A percentile compares a stretch with the other conserved stretches of the same genome.
Conservation (phyloP, 2,113 vertebrate species). For the Ageneiosus marmoratus region DNA sequence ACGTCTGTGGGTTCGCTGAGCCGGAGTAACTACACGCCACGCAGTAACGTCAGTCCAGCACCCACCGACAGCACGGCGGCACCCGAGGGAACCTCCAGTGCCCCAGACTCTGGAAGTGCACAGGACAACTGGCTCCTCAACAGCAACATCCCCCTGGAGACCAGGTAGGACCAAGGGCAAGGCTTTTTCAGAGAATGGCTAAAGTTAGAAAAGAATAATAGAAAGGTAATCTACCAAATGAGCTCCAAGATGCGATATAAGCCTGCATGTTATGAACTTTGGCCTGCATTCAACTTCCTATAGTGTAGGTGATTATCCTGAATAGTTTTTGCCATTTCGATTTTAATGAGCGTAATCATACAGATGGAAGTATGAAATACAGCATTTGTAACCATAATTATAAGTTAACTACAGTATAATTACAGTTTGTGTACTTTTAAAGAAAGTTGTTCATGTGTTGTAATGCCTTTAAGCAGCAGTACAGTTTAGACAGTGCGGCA, state of each 20-base stretch:
- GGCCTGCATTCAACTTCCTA: neutral
- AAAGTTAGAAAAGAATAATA: neutral
- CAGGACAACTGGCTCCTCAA: slow-evolving; percentile 99
- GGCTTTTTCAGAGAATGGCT: neutral
- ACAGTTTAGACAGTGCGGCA: neutral
- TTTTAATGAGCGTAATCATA: neutral
- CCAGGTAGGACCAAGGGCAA: slow-evolving; percentile 76
- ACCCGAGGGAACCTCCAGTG: slow-evolving; percentile 81
- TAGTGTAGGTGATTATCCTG: slow-evolving; percentile 8
- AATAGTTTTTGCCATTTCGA: neutral
- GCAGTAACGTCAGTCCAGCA: slow-evolving; percentile 93
- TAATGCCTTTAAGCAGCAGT: neutral
- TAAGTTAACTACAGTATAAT: neutral
- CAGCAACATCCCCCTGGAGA: slow-evolving; percentile 98
- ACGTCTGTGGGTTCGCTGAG: slow-evolving; percentile 93
- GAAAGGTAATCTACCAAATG: neutral
- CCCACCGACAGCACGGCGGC: slow-evolving; percentile 91
- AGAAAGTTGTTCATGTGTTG: neutral
- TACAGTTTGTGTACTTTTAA: slow-evolving; percentile 15
- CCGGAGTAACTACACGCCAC: slow-evolving; percentile 89
- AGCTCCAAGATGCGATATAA: neutral
- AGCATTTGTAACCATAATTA: slow-evolving; percentile 25
- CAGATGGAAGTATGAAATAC: neutral
- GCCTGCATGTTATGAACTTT: slow-evolving; percentile 21
- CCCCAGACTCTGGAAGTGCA: slow-evolving; percentile 81